Base-by-base conservation (phyloP, 2,113 vertebrate species). In the Chamaetylas fuelleborni region DNA sequence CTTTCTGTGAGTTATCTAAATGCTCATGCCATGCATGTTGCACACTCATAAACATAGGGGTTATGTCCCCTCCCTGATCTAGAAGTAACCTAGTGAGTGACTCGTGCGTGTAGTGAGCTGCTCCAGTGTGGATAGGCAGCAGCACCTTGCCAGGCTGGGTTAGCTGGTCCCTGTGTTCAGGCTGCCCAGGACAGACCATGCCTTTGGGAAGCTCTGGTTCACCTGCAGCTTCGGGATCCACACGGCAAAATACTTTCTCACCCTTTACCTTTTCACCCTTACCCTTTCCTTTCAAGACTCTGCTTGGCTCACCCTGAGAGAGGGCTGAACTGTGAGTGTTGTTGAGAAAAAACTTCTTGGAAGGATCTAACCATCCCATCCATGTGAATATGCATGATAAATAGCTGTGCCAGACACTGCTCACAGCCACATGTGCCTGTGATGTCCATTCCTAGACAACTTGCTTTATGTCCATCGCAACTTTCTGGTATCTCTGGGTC, bases 161-260 rank as follows among this genome's bases (percentile, higher is more conserved):
- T 23, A 43, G 62, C 24, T 61, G 0, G 0, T n/a, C 8, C 22
- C 8, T 3, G 2, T 60, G 60, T 25, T 54, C 34, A 62, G 48
- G 23, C 87, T 91, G 60, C 45, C 36, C 22, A 29, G 14, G 9
- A 45, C 19, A 20, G 43, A 20, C 31, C 4, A 1, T 3, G 8
- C 15, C 20, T 23, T 71, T 38, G 76, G 50, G 26, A 50, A 45
- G 31, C 38, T 58, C 48, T 67, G 64, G 8, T 19, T 82, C 45
- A 22, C 22, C 36, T 84, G 67, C 36, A 54, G 67, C 47, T 50
- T 31, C 0, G 0, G 58, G 12, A 14, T 9, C 33, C 4, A 7
- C 34, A 38, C 9, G 17, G 38, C 14, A 18, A 28, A 69, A 33
- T 33, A 34, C 11, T 22, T 81, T 54, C 42, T 67, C 60, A 40